These are phyloP conservation scores for Trilocha varians DNA, from an alignment of 2,888 invertebrate genomes.

Conservation along the genomic window DNA sequence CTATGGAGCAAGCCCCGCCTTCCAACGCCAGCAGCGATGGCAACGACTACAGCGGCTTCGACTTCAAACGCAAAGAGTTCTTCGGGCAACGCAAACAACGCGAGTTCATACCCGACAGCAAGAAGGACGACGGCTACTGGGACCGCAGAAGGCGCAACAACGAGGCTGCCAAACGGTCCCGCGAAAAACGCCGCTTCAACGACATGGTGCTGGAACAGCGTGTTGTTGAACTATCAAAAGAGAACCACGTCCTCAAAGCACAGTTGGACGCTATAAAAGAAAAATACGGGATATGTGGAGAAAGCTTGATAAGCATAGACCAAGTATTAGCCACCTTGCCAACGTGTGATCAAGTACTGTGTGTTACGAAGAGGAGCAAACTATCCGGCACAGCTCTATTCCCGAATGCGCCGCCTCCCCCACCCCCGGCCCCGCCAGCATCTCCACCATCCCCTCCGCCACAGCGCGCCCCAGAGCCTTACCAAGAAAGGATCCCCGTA, in stretches of 20 bases:
- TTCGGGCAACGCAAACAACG: slow-evolving; percentile 94
- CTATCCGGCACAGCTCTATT: slow-evolving; percentile 63
- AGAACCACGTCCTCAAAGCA: slow-evolving; percentile 94
- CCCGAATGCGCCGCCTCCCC: slow-evolving; percentile 71
- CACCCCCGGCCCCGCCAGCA: slow-evolving; percentile 62
- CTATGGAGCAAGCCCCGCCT: slow-evolving; percentile 61
- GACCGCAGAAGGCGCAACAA: slow-evolving; percentile 96
- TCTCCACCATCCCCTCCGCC: slow-evolving; percentile 69
- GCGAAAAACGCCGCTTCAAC: slow-evolving; percentile 96
- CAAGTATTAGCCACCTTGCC: slow-evolving; percentile 91
- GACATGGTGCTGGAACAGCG: slow-evolving; percentile 97
- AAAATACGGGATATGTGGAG: slow-evolving; percentile 92
- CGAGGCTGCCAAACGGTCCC: slow-evolving; percentile 95
- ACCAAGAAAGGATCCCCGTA: slow-evolving; percentile 61
- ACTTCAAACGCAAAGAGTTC: slow-evolving; percentile 83
- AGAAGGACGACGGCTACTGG: slow-evolving; percentile 98
- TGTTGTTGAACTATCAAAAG: slow-evolving; percentile 94
- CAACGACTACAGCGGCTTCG: slow-evolving; percentile 68
- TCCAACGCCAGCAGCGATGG: slow-evolving; percentile 36
- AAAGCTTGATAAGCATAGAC: slow-evolving; percentile 88
- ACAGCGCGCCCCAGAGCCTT: slow-evolving; percentile 68
- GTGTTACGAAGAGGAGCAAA: slow-evolving; percentile 82
- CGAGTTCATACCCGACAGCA: slow-evolving; percentile 96
- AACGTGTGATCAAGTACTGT: slow-evolving; percentile 87
- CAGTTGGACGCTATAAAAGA: slow-evolving; percentile 94